Conservation (phyloP, 2,113 vertebrate species). For the Leptosomus discolor region DNA sequence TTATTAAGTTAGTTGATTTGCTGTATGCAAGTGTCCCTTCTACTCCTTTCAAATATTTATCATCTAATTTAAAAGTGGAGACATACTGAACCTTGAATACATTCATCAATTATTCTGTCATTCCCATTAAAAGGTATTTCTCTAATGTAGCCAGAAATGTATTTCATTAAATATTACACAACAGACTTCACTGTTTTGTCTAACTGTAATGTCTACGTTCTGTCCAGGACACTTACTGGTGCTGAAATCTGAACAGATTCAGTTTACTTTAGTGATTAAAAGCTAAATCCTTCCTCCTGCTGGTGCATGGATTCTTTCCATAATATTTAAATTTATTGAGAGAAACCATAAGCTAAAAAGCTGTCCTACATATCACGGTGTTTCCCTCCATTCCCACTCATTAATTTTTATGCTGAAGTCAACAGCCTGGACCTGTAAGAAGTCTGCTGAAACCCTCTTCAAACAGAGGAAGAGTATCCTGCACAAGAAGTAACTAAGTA, state of each 20-base stretch:
- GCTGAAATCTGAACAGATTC: slow-evolving; percentile 64
- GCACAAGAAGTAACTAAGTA: background rate
- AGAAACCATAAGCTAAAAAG: slow-evolving; percentile 15
- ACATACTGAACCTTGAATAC: background rate
- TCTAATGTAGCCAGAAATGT: slow-evolving; percentile 45
- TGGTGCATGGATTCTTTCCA: background rate
- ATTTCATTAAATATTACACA: slow-evolving; percentile 38
- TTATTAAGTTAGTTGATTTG: slow-evolving; percentile 17
- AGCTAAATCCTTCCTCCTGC: background rate
- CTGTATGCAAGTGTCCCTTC: background rate
- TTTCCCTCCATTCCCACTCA: background rate
- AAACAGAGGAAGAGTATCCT: background rate
- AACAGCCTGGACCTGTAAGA: background rate
- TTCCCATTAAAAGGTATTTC: slow-evolving; percentile 52
- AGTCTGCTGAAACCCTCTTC: background rate
- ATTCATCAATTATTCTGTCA: background rate
- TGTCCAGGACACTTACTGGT: slow-evolving; percentile 55
- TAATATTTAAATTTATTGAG: background rate
- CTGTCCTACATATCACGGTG: background rate
- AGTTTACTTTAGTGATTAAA: slow-evolving; percentile 68
- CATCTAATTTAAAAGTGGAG: background rate
- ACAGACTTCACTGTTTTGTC: slow-evolving; percentile 59
- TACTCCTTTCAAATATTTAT: background rate
- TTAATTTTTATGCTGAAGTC: background rate
- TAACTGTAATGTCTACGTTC: slow-evolving; percentile 44